Base-by-base conservation (phyloP, 2,888 invertebrate genomes). In the Cantharis flavilabris region DNA sequence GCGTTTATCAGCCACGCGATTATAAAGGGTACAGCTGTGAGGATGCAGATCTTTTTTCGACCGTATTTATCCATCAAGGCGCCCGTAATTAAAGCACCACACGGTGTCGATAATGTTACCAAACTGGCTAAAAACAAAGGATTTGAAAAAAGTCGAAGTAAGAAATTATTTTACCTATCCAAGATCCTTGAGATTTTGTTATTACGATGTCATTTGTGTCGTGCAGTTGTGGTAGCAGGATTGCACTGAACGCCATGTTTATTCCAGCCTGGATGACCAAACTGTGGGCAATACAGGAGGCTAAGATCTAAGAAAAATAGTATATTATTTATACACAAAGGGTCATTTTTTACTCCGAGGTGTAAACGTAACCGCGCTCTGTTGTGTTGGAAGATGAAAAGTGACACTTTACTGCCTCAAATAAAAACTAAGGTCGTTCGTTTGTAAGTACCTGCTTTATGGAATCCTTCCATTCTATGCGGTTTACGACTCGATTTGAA, bases 1-100 rank as follows among this genome's bases (percentile, higher is more conserved):
- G 87, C 87, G 33, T 90, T 86, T 9, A 91, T 79, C 18, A 90
- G 80, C 91, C 91, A 92, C 13, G 90, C 87, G 62, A 89, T 77
- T 20, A 88, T 84, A 76, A 89, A 88, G 1, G 91, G 91, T 20
- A 91, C 14, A 69, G 89, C 88, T 3, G 90, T 86, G 0, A 88
- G 30, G 9, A 90, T 82, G 76, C 89, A 89, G 16, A 90, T 83
- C 70, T 83, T 86, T 84, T 89, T 91, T 13, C 92, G 86, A 1
- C 92, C 92, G 82, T 88, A 90, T 81, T 83, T 86, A 83, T 92
- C 92, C 91, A 91, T 91, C 70, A 92, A 80, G 1, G 90, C 90
- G 9, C 92, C 92, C 18, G 89, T 88, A 5, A 89, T 80, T 0
- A 91, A 79, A 0, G 92, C 89, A 18, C 92, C 92, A 30, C 91